Evolutionary conservation across 2,888 invertebrate species (phyloP), one percentile per base, ranked within the genome.

Genomic region (Sympetrum striolatum): DNA sequence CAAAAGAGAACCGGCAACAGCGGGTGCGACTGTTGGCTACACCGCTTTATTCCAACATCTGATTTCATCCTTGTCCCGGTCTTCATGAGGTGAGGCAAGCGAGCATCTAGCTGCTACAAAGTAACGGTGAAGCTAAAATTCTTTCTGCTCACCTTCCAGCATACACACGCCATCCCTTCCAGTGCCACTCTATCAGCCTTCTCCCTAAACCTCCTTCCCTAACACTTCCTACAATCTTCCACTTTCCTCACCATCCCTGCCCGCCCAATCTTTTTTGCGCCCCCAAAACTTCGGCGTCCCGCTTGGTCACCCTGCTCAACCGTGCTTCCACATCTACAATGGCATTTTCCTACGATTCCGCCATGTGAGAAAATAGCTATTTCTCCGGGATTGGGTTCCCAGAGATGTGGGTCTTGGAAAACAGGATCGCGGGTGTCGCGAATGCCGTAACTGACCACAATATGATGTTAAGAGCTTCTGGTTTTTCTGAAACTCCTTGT

Each of bases 101-200:
- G 86, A 86, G 60, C 86, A 86, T 86, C 86, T 60, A 86, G 58
- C 60, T 86, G 86, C 86, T 86, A 60, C 86, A 58, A 86, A 60
- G 86, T 86, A 86, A 86, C 86, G 86, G 86, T 86, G 58, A 60
- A 60, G 60, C 86, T 86, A 58, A 86, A 86, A 86, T 86, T 86
- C 86, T 86, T 86, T 86, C 86, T 86, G 58, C 86, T 86, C 86
- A 60, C 60, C 60, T 86, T 60, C 60, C 82, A 35, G 53, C 82
- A 31, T 25, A 48, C 73, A 48, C 73, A 73, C 82, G 58, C 86
- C 31, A 39, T 81, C 81, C 81, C 81, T 44, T 35, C 86, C 86
- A 58, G 58, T 31, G 35, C 86, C 86, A 35, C 86, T 18, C 31
- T 58, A 31, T 37, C 58, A 39, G 14, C 58, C 82, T 58, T 58